Evolutionary conservation across 2,888 invertebrate species (phyloP).

Genomic region (Melieria picta): DNA sequence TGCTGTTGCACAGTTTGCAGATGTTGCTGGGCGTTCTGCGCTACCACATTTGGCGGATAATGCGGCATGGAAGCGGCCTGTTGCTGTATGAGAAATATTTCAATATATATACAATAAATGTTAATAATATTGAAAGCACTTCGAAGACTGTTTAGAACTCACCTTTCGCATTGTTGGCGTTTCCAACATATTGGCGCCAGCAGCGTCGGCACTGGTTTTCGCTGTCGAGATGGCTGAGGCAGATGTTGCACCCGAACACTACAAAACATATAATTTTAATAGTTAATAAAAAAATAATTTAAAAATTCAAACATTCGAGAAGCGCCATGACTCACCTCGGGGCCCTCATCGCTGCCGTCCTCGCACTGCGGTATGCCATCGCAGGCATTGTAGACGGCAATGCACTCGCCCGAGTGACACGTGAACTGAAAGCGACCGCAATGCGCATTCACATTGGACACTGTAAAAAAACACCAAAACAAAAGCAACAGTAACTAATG

Average conservation of each 20-base stretch:
- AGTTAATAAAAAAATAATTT: neutral
- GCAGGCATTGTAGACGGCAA: constrained; percentile 94
- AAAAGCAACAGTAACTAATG: neutral
- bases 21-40: constrained; percentile 44
- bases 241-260: constrained; percentile 56
- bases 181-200: constrained; percentile 15
- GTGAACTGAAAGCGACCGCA: constrained; percentile 91
- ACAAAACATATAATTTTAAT: constrained; percentile 12
- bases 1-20: constrained; percentile 43
- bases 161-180: constrained; percentile 26
- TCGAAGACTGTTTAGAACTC: neutral
- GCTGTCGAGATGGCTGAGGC: constrained; percentile 32
- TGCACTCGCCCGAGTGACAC: constrained; percentile 89
- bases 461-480: constrained; percentile 23
- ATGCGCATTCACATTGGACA: constrained; percentile 37
- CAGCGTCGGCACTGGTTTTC: constrained; percentile 40
- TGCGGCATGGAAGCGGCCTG: constrained; percentile 42
- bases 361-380: constrained; percentile 92
- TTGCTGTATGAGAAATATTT: neutral
- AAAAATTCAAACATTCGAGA: neutral
- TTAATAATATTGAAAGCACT: neutral
- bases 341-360: constrained; percentile 91
- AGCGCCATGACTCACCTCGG: constrained; percentile 70
- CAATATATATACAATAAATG: neutral
- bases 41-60: constrained; percentile 46